Conservation (phyloP, 2,888 invertebrate species). For the Ennomos erosarius region DNA sequence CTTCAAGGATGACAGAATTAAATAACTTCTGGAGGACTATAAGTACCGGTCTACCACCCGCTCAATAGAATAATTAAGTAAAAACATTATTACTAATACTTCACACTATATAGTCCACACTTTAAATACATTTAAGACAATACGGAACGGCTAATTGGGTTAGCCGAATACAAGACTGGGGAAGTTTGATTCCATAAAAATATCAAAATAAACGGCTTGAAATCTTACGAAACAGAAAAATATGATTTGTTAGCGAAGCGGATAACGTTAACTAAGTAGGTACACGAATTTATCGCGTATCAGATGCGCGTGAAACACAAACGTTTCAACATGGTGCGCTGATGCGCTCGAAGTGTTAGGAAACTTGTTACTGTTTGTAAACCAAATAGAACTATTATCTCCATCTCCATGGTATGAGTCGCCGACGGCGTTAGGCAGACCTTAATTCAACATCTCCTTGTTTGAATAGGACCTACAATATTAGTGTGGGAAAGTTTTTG, state of each 20-base stretch:
- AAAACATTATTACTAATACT: too few species aligned
- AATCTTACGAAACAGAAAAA: slow-evolving; percentile 18
- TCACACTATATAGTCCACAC: too few species aligned
- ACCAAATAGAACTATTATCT: slow-evolving; percentile 50
- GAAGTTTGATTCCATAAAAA: slow-evolving; percentile 10
- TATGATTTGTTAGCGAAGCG: slow-evolving; percentile 36
- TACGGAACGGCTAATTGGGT: slow-evolving; percentile 5
- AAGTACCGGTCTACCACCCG: too few species aligned
- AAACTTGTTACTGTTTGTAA: slow-evolving; percentile 56
- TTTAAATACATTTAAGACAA: neutral
- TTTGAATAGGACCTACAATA: slow-evolving; percentile 45
- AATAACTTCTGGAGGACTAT: too few species aligned
- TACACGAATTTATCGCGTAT: slow-evolving; percentile 57
- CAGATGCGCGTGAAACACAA: slow-evolving; percentile 56
- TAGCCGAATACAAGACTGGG: slow-evolving; percentile 4
- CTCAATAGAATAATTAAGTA: too few species aligned
- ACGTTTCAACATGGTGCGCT: slow-evolving; percentile 55
- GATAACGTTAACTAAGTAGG: slow-evolving; percentile 35
- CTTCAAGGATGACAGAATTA: too few species aligned
- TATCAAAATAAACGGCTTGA: slow-evolving; percentile 10
- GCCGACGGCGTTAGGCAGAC: slow-evolving; percentile 28
- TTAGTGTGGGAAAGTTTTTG: slow-evolving; percentile 42
- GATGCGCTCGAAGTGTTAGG: slow-evolving; percentile 49
- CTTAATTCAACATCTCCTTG: slow-evolving; percentile 40
- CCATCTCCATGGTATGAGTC: slow-evolving; percentile 43